Evolutionary conservation across 1,140 invertebrate genomes (phyloP), one percentile per base, ranked within the genome.

Genomic region (Trichonephila clavata): DNA sequence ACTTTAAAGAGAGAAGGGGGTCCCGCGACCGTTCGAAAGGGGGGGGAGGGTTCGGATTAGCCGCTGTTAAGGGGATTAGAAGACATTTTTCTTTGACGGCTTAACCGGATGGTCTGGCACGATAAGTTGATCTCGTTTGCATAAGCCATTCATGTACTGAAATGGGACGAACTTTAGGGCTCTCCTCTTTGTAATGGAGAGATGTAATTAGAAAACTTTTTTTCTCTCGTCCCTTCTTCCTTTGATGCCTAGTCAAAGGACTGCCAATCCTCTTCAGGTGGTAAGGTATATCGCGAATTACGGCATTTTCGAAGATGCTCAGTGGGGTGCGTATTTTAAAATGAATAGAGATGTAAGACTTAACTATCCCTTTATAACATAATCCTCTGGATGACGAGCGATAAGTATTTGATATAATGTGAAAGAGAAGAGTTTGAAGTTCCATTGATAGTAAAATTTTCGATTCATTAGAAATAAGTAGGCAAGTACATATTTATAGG

Each of bases 21-120:
- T n/a, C 77, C 77, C n/a, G 32, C 63, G 7, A 65, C 24, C 20
- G 63, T 24, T 68, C 20, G 0, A 68, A 68, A 10, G 63, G 63
- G 63, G 63, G 24, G 63, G n/a, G 2, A n/a, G n/a, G n/a, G n/a
- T n/a, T 24, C 4, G 86, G 86, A 68, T 87, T 59, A 87, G 61
- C 86, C 86, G 59, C 86, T 43, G 77, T 87, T 61, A 87, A 71
- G 60, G 63, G 86, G 86, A 71, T 89, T 89, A 71, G 43, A 68
- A 68, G 65, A 39, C 65, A 18, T 71, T 68, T 71, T 89, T 68
- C 18, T 27, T 89, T 27, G 18, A 0, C 27, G 27, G 68, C 14
- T 77, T 77, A 77, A 27, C 32, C 86, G 86, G 86, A 89, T 71
- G 86, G 86, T n/a, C 50, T 14, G 32, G 65, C 21, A 24, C 39